Evolutionary conservation across 2,113 vertebrate genomes (phyloP).

Genomic region (Heterotis niloticus): DNA sequence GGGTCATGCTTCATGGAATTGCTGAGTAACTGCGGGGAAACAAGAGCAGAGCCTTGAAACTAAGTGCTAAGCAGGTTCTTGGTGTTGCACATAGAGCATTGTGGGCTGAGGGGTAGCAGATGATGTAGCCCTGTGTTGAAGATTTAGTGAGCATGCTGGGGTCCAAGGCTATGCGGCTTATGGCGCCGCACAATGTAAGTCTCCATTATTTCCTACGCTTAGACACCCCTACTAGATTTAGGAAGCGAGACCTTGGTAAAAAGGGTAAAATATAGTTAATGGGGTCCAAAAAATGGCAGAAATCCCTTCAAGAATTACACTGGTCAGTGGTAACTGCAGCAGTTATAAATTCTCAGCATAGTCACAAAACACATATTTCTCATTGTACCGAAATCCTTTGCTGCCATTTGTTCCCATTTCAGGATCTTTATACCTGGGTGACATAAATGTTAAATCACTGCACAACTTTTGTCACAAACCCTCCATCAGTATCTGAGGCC

Average conservation of each 20-base stretch:
- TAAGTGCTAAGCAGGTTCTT: too few species aligned
- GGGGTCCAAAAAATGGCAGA: not conserved
- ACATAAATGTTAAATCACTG: not conserved
- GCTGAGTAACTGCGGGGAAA: too few species aligned
- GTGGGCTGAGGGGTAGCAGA: not conserved
- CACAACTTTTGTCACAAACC: not conserved
- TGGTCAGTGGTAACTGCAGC: not conserved
- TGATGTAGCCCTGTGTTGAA: not conserved
- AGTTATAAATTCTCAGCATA: not conserved
- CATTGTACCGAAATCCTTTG: not conserved
- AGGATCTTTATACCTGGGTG: not conserved
- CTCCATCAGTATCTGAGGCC: not conserved
- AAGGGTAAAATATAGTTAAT: slow-evolving; percentile 12
- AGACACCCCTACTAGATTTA: not conserved
- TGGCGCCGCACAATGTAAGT: too few species aligned
- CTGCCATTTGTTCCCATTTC: not conserved
- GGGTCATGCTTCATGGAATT: too few species aligned
- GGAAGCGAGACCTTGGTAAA: not conserved
- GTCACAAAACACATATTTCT: not conserved
- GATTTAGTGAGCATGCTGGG: not conserved
- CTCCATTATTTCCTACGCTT: not conserved
- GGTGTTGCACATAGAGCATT: too few species aligned
- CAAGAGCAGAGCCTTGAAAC: too few species aligned
- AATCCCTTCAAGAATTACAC: not conserved
- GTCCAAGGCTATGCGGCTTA: not conserved